These are phyloP conservation scores for Ibycter americanus DNA, from an alignment of 2,797 vertebrate species.

Conservation along the genomic window DNA sequence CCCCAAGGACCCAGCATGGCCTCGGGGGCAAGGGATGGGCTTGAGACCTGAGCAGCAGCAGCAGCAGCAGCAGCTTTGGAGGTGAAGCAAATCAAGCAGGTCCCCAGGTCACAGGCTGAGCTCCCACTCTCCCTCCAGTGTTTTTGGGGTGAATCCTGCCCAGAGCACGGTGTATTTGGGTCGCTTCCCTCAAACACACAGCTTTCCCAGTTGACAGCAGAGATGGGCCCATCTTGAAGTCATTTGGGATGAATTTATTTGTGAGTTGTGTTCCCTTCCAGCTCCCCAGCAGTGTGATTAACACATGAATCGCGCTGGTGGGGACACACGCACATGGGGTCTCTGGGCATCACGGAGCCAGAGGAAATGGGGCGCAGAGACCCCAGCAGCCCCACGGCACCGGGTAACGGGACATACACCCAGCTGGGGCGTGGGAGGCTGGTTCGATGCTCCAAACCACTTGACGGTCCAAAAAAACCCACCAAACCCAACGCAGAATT, in stretches of 20 bases:
- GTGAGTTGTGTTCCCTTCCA: background rate
- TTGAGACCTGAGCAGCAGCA: background rate
- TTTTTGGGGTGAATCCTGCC: background rate
- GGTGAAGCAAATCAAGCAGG: background rate
- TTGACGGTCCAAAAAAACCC: background rate
- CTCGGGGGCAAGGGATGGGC: background rate
- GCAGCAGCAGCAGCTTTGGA: background rate
- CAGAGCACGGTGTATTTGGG: fast-evolving
- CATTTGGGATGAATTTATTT: background rate
- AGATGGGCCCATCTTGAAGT: background rate
- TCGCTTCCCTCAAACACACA: fast-evolving
- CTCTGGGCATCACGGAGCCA: background rate
- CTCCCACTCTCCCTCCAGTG: fast-evolving
- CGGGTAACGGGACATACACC: fast-evolving
- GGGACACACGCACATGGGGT: fast-evolving
- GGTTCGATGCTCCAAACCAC: background rate
- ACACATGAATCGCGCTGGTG: fast-evolving
- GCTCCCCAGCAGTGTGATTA: background rate
- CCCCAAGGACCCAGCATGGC: background rate
- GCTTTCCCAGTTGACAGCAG: background rate
- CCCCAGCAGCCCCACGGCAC: background rate
- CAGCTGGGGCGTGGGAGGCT: fast-evolving
- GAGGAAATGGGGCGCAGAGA: fast-evolving
- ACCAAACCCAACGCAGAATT: background rate
- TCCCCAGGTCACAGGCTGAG: background rate